These are phyloP conservation scores for Aphis gossypii DNA, from an alignment of 1,140 invertebrate genomes.

Conservation along the genomic window DNA sequence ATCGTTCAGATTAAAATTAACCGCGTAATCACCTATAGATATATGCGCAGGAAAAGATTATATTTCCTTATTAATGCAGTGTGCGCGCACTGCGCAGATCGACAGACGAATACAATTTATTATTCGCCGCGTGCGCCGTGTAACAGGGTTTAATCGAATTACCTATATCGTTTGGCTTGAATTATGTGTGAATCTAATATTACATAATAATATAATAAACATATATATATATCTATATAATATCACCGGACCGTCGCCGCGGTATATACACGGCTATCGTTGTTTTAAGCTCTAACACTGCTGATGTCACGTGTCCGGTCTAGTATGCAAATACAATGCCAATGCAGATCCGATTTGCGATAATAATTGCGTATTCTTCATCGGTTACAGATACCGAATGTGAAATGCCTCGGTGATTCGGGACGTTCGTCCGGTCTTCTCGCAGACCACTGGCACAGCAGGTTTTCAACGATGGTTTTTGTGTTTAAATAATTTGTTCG, in stretches of 20 bases:
- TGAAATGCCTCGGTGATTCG: background rate
- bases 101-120: background rate
- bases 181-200: too few relatives aligned
- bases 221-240: background rate
- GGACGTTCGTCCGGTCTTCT: background rate
- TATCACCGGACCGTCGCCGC: too few relatives aligned
- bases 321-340: background rate
- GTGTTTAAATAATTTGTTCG: too few relatives aligned
- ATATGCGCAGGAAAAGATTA: background rate
- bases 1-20: background rate
- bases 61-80: background rate
- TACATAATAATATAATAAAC: background rate
- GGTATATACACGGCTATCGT: too few relatives aligned
- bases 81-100: background rate
- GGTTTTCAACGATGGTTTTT: background rate
- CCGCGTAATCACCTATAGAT: too few relatives aligned
- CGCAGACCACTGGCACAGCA: background rate
- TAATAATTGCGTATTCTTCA: background rate
- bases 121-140: too few relatives aligned
- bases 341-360: constrained; percentile 2
- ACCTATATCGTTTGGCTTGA: background rate
- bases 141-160: background rate
- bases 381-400: background rate
- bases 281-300: too few relatives aligned
- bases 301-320: background rate